Base-by-base conservation (phyloP, 2,888 invertebrate genomes). In the Rhogogaster chlorosoma region DNA sequence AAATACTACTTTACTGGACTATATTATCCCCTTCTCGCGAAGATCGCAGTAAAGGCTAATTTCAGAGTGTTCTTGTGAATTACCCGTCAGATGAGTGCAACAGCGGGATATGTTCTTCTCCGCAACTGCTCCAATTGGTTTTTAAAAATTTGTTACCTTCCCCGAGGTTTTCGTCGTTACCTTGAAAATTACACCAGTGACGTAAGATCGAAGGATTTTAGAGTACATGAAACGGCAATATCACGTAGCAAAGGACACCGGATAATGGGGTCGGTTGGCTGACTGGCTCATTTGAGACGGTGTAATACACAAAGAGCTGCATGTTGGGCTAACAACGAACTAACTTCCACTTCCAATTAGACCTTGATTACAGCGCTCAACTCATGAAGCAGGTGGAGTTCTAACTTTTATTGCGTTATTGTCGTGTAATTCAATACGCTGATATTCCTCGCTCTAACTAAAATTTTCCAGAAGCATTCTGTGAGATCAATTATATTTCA, bases 351-450 rank as follows among this genome's bases (percentile, higher is more conserved):
- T 26, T 26, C 80, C 36, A 61, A 61, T 61, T 80, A 38, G n/a
- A 38, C 80, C 61, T 80, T 80, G 61, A 80, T 61, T 61, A 61
- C n/a, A 80, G 61, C 80, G 80, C 61, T 80, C 61, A 36, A 38
- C 80, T 73, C 38, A 26, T 7, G 78, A 18, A 38, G 36, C 10
- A n/a, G 64, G 32, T 36, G 0, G 4, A 57, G 61, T 80, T 80
- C 22, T 61, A 80, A 80, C 61, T 53, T 53, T 53, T 26, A 32
- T 1, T 29, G 4, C 32, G 45, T 49, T 45, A 15, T 26, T 45
- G 29, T n/a, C 15, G 10, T 36, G 38, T 71, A 71, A 38, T 38
- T 38, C 10, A 38, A 38, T 36, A 71, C 38, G 38, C 38, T 0
- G 38, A 71, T 71, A 4, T 71, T 38, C n/a, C 18, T 38, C 38